Percentiles rank a stretch among this genome's conserved stretches.
Conservation (phyloP, 1,140 invertebrate genomes). For the Procambarus clarkii region DNA sequence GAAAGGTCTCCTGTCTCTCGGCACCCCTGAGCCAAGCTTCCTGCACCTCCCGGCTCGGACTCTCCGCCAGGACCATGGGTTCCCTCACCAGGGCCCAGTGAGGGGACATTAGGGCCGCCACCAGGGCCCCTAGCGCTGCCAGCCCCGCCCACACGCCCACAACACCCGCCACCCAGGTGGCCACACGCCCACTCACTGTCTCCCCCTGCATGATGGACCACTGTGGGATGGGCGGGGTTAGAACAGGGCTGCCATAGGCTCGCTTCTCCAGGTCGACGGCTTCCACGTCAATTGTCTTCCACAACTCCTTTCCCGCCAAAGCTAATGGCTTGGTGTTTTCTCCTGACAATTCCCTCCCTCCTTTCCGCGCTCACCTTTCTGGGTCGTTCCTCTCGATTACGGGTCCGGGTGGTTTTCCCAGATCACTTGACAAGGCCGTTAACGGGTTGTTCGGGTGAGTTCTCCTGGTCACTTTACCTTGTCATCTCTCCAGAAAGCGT, state of each 20-base stretch:
- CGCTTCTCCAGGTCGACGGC: background rate
- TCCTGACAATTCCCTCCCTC: no score
- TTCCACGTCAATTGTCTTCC: no score
- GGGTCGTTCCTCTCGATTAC: no score
- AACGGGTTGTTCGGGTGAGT: background rate
- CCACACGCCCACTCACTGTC: conserved; percentile 42
- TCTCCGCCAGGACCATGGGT: conserved; percentile 55
- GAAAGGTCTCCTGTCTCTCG: background rate
- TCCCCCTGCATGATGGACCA: conserved; percentile 44
- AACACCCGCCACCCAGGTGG: conserved; percentile 60
- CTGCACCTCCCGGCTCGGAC: conserved; percentile 9
- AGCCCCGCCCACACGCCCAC: conserved; percentile 65
- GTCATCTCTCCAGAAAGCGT: background rate
- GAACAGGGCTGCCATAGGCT: background rate
- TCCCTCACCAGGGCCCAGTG: conserved; percentile 65
- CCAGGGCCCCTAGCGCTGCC: conserved; percentile 54
- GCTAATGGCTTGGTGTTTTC: no score
- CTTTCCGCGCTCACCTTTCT: no score
- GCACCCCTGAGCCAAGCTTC: background rate
- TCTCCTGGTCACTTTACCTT: background rate
- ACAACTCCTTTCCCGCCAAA: background rate
- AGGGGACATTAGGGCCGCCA: conserved; percentile 61
- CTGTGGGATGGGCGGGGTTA: background rate
- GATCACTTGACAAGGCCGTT: no score
- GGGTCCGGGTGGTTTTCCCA: no score